These are phyloP conservation scores for Lepidurus apus DNA, from an alignment of 1,140 invertebrate genomes.

Conservation along the genomic window DNA sequence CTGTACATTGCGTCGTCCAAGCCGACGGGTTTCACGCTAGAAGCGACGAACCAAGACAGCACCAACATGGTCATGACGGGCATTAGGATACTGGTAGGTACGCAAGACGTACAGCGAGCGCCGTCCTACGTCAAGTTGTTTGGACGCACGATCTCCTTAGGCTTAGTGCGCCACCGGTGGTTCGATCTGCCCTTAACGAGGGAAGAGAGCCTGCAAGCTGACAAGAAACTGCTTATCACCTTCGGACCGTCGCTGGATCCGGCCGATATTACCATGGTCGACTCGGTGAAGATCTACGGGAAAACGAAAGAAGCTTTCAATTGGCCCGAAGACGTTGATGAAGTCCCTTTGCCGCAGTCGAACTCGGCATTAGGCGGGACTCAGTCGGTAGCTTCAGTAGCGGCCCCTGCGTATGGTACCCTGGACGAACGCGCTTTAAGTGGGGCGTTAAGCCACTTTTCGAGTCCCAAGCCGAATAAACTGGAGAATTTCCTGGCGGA, in stretches of 20 bases:
- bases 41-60: conserved; percentile 80
- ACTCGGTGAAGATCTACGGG: conserved; percentile 88
- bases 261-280: conserved; percentile 82
- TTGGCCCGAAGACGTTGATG: conserved; percentile 93
- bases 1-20: conserved; percentile 86
- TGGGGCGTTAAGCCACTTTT: neutral
- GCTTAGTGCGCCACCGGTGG: conserved; percentile 75
- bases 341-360: conserved; percentile 55
- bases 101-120: conserved; percentile 74
- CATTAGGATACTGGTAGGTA: conserved; percentile 75
- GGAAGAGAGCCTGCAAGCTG: conserved; percentile 87
- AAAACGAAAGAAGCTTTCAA: conserved; percentile 94
- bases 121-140: conserved; percentile 82
- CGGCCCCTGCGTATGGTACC: conserved; percentile 37
- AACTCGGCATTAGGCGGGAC: conserved; percentile 24
- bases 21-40: conserved; percentile 78
- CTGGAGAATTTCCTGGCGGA: conserved; percentile 47
- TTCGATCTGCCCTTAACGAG: conserved; percentile 90
- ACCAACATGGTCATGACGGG: conserved; percentile 78
- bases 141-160: conserved; percentile 71
- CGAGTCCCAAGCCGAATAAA: conserved; percentile 40
- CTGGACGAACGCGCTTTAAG: neutral
- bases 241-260: conserved; percentile 84
- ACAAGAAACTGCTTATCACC: conserved; percentile 82
- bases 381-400: conserved; percentile 47